Conservation (phyloP, 2,888 invertebrate species). For the Biston stratarius region DNA sequence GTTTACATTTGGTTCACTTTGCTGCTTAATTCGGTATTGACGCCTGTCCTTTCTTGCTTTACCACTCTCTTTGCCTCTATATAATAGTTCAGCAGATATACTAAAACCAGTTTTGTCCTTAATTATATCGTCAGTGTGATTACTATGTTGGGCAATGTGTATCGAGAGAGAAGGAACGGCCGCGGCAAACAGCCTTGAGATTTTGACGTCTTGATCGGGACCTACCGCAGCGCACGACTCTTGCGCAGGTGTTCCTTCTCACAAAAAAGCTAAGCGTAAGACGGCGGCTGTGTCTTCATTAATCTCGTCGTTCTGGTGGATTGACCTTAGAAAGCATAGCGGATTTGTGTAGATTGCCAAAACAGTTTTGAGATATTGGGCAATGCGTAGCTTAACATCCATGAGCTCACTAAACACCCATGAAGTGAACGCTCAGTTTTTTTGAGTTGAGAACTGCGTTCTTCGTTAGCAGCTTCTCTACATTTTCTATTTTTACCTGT, state of each 20-base stretch:
- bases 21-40: not conserved
- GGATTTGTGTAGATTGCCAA: constrained; percentile 38
- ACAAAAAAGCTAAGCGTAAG: constrained; percentile 78
- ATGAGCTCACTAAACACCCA: constrained; percentile 9
- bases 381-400: constrained; percentile 24
- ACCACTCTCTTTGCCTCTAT: not conserved
- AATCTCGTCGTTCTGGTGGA: constrained; percentile 63
- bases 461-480: not conserved
- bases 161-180: constrained; percentile 68
- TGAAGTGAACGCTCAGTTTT: not conserved
- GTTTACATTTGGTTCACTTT: too few species aligned
- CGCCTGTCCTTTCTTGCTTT: not conserved
- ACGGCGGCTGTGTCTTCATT: constrained; percentile 74
- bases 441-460: not conserved
- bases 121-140: constrained; percentile 66
- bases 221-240: constrained; percentile 81
- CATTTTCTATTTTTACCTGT: not conserved
- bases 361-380: constrained; percentile 31
- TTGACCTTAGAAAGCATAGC: constrained; percentile 57
- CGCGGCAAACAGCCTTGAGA: constrained; percentile 75
- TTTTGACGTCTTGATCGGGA: constrained; percentile 86
- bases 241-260: constrained; percentile 79
- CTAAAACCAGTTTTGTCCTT: constrained; percentile 55
- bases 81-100: constrained; percentile 31
- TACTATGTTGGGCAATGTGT: constrained; percentile 73